These are phyloP conservation scores for Drosophila subsilvestris DNA, from an alignment of 2,888 invertebrate species.

Conservation along the genomic window DNA sequence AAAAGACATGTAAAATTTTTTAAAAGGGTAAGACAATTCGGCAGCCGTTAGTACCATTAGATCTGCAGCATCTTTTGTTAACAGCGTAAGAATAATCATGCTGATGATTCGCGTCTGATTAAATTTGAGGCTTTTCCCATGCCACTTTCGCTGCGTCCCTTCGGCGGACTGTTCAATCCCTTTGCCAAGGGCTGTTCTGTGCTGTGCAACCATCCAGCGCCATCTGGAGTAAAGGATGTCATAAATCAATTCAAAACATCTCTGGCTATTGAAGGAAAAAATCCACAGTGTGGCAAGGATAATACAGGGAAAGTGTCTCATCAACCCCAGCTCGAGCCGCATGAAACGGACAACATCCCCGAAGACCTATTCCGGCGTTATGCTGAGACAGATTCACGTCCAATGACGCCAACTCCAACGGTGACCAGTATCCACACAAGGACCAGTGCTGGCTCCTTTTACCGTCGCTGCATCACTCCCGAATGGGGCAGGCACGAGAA, in stretches of 20 bases:
- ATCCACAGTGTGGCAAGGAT: slow-evolving; percentile 51
- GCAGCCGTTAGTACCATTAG: background rate
- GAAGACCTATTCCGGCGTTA: slow-evolving; percentile 92
- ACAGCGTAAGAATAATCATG: slow-evolving; percentile 60
- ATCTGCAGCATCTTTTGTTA: background rate
- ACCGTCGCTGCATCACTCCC: slow-evolving; percentile 89
- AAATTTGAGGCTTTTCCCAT: slow-evolving; percentile 88
- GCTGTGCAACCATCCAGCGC: slow-evolving; percentile 93
- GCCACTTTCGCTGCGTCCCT: slow-evolving; percentile 90
- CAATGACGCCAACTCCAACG: slow-evolving; percentile 91
- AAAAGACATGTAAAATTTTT: slow-evolving; percentile 83
- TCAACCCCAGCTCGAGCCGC: slow-evolving; percentile 48
- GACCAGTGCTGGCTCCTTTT: slow-evolving; percentile 86
- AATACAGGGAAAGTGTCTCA: slow-evolving; percentile 32
- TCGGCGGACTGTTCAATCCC: slow-evolving; percentile 92
- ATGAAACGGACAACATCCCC: slow-evolving; percentile 87
- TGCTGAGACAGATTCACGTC: slow-evolving; percentile 93
- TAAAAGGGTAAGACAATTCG: slow-evolving; percentile 57
- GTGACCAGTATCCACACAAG: slow-evolving; percentile 89
- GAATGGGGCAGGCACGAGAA: slow-evolving; percentile 86
- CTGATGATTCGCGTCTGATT: slow-evolving; percentile 56
- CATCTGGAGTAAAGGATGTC: slow-evolving; percentile 89
- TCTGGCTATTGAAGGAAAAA: slow-evolving; percentile 85
- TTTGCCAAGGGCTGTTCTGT: slow-evolving; percentile 92
- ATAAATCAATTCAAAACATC: slow-evolving; percentile 89